Percentiles rank a stretch among this genome's conserved stretches.
phyloP scores from a whole-genome alignment of 2,888 invertebrate species.

The Drosophila affinis region DNA sequence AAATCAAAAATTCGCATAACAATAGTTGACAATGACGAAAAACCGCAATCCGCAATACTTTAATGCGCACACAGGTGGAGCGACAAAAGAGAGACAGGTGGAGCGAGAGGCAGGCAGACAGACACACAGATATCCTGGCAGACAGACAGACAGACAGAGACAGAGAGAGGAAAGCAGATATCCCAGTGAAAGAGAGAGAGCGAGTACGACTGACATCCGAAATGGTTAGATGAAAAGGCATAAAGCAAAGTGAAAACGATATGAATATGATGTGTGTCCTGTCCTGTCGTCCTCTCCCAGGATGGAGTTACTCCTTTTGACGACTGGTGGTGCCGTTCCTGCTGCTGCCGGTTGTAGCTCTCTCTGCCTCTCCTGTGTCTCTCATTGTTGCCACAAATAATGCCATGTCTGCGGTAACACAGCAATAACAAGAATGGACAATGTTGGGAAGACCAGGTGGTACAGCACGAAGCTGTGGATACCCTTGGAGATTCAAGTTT shows the following conservation, averaged over 20 bases:
- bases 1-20: slow-evolving; percentile 62
- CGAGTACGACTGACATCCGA: slow-evolving; percentile 29
- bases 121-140: background rate
- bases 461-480: background rate
- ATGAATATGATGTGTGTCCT: slow-evolving; percentile 34
- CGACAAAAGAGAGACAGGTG: background rate
- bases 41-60: slow-evolving; percentile 59
- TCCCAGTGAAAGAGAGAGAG: background rate
- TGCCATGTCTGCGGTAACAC: slow-evolving; percentile 66
- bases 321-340: slow-evolving; percentile 24
- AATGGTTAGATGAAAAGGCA: slow-evolving; percentile 59
- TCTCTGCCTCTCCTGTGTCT: background rate
- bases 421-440: slow-evolving; percentile 34
- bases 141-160: background rate
- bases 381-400: slow-evolving; percentile 51
- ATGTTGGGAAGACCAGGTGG: slow-evolving; percentile 8
- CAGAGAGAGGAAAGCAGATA: background rate
- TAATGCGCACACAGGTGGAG: slow-evolving; percentile 41
- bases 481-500: background rate
- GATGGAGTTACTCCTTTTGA: slow-evolving; percentile 30
- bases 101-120: background rate
- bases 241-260: slow-evolving; percentile 56
- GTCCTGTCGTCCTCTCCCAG: slow-evolving; percentile 9
- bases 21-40: slow-evolving; percentile 67
- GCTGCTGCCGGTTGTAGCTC: slow-evolving; percentile 22